Base-by-base conservation (phyloP, 2,888 invertebrate genomes). In the Yponomeuta cagnagella region DNA sequence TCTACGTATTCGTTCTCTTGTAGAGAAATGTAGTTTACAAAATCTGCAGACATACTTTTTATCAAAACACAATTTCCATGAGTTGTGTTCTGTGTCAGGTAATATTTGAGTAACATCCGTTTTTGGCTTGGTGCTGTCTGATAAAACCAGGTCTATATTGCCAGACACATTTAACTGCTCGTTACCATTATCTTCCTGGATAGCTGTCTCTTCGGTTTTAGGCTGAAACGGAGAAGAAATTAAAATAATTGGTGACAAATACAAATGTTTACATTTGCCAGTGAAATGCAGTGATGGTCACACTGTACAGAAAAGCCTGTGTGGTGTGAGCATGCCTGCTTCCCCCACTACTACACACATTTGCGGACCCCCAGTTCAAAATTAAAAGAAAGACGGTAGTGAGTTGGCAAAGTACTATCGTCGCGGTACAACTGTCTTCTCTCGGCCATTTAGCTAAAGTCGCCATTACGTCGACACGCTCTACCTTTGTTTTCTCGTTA, bases 11-110 rank as follows among this genome's bases (percentile, higher is more conserved):
- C 65, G 72, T 43, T 70, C 72, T 74, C 74, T 78, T 31, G 75
- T 71, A 68, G 68, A 74, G 71, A 70, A 76, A 9, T 33, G 48
- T 12, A 69, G 67, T 63, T 48, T 52, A 71, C 77, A 77, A 37
- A 76, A 58, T 69, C 71, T 73, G 68, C 77, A 77, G 10, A 64
- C 68, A 73, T 65, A 76, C 37, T 69, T 30, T 72, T 73, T 75
- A 6, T 48, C 72, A 70, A 73, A 77, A 68, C 69, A 37, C 67
- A 48, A 15, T 70, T 73, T 33, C 75, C 75, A 75, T 23, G 72
- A 23, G 12, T 48, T 8, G 23, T 23, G 69, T 66, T 48, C 43
- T 70, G 30, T 69, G 52, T 31, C n/a, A 63, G 63, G n/a, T 9
- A 63, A 23, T 63, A 23, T 15, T 65, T 31, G 12, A 33, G 6